Percentiles rank a stretch among this genome's conserved stretches.
phyloP scores from a whole-genome alignment of 1,140 invertebrate species.

The Diachasma alloeum region DNA sequence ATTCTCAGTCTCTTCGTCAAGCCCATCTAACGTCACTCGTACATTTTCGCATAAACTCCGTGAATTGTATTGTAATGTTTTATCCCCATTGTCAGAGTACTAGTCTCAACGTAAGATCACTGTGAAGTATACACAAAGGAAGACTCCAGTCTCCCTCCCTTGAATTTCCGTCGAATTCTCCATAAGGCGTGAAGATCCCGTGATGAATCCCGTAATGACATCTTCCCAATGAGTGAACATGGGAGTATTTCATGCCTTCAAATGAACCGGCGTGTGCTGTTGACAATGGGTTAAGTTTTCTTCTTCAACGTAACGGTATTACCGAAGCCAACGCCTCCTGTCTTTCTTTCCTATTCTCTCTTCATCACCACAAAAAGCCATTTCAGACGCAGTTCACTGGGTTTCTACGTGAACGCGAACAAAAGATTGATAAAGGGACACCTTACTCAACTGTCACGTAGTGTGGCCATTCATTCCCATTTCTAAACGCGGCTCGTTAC shows the following conservation, averaged over 20 bases:
- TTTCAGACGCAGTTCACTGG: not conserved
- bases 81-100: not conserved
- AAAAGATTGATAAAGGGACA: slow-evolving; percentile 31
- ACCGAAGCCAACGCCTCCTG: not conserved
- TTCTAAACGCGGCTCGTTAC: slow-evolving; percentile 28
- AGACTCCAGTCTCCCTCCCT: not conserved
- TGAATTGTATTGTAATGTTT: slow-evolving; percentile 6
- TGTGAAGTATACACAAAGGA: not conserved
- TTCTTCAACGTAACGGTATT: slow-evolving; percentile 13
- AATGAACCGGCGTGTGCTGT: not conserved
- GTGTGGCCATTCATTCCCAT: slow-evolving; percentile 18
- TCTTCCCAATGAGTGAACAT: slow-evolving; percentile 2
- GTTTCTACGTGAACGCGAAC: slow-evolving; percentile 12
- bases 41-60: not conserved
- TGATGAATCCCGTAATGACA: slow-evolving; percentile 19
- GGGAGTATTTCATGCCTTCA: not conserved
- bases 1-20: slow-evolving; percentile 32
- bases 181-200: not conserved
- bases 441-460: slow-evolving; percentile 15
- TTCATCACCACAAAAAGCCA: not conserved
- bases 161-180: slow-evolving; percentile 6
- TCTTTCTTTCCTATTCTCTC: not conserved
- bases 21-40: slow-evolving; percentile 24
- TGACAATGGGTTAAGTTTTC: slow-evolving; percentile 11
- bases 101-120: not conserved